Conservation (phyloP, 1,140 invertebrate species). For the Pentalonia nigronervosa region DNA sequence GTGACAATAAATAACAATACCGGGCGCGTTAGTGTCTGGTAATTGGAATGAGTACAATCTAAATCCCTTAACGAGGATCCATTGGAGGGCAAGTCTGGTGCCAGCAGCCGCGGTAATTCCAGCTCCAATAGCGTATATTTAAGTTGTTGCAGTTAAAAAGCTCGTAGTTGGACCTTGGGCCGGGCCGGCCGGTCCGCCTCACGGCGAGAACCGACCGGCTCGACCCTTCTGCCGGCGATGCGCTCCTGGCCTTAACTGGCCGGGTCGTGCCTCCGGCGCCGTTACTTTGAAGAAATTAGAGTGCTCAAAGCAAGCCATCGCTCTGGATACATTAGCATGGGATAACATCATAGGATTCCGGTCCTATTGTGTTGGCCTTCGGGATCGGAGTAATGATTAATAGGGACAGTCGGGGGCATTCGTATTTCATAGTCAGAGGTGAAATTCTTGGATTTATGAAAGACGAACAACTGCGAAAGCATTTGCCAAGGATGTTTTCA, state of each 20-base stretch:
- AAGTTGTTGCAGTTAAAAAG: conserved; percentile 83
- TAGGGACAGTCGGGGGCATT: conserved; percentile 78
- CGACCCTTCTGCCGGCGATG: neutral
- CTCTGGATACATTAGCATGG: conserved; percentile 79
- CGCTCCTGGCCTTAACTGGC: conserved; percentile 51
- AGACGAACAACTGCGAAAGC: conserved; percentile 80
- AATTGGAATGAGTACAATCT: conserved; percentile 90
- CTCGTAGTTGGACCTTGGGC: conserved; percentile 75
- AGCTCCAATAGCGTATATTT: conserved; percentile 90
- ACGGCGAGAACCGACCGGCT: conserved; percentile 63
- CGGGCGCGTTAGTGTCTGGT: conserved; percentile 86
- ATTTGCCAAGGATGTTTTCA: conserved; percentile 85
- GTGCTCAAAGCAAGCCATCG: conserved; percentile 77
- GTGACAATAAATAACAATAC: conserved; percentile 84
- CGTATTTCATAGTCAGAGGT: conserved; percentile 78
- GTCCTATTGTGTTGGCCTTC: conserved; percentile 70
- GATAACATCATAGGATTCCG: conserved; percentile 84
- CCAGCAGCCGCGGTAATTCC: conserved; percentile 91
- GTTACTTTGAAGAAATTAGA: conserved; percentile 86
- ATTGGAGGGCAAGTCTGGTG: conserved; percentile 92
- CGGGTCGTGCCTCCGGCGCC: conserved; percentile 65
- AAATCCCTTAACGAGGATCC: conserved; percentile 85
- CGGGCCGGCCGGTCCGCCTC: conserved; percentile 63
- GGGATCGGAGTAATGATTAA: conserved; percentile 81
- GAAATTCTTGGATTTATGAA: conserved; percentile 81